Percentiles rank a stretch among this genome's conserved stretches.
Evolutionary conservation across 2,797 vertebrate species (phyloP).

Genomic region (Cyclura pinguis): DNA sequence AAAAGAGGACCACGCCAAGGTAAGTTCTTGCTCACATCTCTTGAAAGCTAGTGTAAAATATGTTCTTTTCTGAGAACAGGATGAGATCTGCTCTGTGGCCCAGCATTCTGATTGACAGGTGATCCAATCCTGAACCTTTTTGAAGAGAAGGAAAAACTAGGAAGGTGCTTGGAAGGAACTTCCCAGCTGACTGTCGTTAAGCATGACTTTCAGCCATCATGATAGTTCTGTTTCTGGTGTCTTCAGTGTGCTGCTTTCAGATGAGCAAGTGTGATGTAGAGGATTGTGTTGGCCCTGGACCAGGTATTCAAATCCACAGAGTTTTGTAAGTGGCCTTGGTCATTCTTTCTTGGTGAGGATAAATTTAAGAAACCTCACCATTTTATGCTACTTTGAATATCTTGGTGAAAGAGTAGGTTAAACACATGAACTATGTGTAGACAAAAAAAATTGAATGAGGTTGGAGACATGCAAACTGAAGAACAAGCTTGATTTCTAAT

Average conservation of each 20-base stretch:
- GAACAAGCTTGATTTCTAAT: neutral
- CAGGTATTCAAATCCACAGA: neutral
- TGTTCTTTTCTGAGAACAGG: neutral
- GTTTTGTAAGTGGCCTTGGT: neutral
- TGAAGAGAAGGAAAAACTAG: neutral
- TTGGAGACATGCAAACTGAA: neutral
- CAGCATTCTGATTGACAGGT: neutral
- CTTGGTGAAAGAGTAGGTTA: neutral
- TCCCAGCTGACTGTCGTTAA: neutral
- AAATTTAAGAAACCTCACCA: neutral
- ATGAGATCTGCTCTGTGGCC: neutral
- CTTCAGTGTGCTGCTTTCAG: neutral
- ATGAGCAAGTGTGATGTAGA: neutral
- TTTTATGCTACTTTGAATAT: neutral
- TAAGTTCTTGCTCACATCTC: constrained; percentile 33
- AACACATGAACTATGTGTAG: neutral
- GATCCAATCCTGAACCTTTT: neutral
- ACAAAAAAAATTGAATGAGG: neutral
- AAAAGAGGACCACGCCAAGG: constrained; percentile 87
- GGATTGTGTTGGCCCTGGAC: neutral
- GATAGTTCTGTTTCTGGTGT: neutral
- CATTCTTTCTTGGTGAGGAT: neutral
- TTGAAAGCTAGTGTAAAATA: neutral
- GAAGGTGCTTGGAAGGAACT: neutral
- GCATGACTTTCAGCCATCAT: neutral